Evolutionary conservation across 2,888 invertebrate species (phyloP).

Genomic region (Drosophila vallismaia): DNA sequence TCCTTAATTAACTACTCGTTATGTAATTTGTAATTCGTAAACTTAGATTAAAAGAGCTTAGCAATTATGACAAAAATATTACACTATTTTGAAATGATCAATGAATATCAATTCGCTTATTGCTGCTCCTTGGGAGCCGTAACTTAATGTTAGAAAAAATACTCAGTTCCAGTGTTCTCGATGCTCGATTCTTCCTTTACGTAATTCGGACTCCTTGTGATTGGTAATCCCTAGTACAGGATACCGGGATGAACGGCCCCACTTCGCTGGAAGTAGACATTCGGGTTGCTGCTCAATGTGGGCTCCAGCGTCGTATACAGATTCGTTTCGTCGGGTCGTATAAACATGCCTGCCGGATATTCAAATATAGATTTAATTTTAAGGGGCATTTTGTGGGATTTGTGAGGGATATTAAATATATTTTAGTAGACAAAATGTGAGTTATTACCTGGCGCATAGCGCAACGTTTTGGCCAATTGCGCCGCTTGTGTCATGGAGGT

Average conservation of each 20-base stretch:
- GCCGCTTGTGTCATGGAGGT: constrained; percentile 82
- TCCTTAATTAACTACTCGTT: constrained; percentile 23
- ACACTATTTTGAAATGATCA: constrained; percentile 54
- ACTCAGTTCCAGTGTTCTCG: constrained; percentile 79
- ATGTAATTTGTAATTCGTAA: constrained; percentile 18
- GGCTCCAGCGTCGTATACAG: constrained; percentile 93
- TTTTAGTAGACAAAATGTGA: background rate
- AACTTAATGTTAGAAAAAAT: constrained; percentile 74
- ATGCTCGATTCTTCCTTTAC: constrained; percentile 48
- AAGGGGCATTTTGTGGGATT: background rate
- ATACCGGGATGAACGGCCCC: constrained; percentile 93
- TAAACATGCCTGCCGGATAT: constrained; percentile 87
- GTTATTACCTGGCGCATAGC: constrained; percentile 83
- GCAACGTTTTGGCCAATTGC: constrained; percentile 84
- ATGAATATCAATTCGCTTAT: constrained; percentile 61
- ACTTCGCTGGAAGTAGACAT: constrained; percentile 94
- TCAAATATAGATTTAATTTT: background rate
- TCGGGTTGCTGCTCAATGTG: constrained; percentile 94
- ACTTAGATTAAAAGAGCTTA: constrained; percentile 54
- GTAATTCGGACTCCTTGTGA: constrained; percentile 8
- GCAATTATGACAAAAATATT: constrained; percentile 69
- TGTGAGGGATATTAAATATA: background rate
- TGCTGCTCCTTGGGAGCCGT: constrained; percentile 78
- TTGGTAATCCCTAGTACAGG: constrained; percentile 89
- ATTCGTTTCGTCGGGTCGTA: constrained; percentile 92